These are phyloP conservation scores for Drepanosiphum platanoidis DNA, from an alignment of 2,888 invertebrate genomes.

Conservation along the genomic window DNA sequence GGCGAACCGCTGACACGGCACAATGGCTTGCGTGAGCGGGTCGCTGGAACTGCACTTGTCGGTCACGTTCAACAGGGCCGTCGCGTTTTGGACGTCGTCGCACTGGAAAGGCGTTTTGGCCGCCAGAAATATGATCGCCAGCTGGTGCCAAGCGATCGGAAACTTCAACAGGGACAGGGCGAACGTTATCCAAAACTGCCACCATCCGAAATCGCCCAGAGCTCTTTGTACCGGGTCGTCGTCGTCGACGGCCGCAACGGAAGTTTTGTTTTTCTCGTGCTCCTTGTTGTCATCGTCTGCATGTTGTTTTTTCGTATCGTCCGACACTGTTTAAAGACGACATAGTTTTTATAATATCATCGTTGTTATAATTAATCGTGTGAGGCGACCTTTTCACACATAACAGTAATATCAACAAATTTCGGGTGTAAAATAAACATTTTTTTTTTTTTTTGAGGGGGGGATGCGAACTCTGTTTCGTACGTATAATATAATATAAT, in stretches of 20 bases:
- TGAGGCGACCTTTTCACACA: no score
- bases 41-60: constrained; percentile 17
- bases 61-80: not conserved
- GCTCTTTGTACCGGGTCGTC: constrained; percentile 76
- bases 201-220: constrained; percentile 78
- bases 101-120: constrained; percentile 75
- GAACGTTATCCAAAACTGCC: constrained; percentile 79
- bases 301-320: constrained; percentile 6
- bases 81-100: constrained; percentile 63
- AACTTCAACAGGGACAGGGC: constrained; percentile 79
- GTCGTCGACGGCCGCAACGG: not conserved
- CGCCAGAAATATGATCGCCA: constrained; percentile 81
- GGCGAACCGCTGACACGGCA: constrained; percentile 66
- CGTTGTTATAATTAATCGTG: no score
- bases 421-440: no score
- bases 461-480: no score
- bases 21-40: not conserved
- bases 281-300: not conserved
- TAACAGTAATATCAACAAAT: no score
- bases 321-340: not conserved
- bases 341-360: no score
- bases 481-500: no score
- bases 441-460: no score
- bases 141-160: constrained; percentile 83
- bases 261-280: not conserved